Conservation (phyloP, 2,888 invertebrate genomes). For the Rugalucina vietnamica region DNA sequence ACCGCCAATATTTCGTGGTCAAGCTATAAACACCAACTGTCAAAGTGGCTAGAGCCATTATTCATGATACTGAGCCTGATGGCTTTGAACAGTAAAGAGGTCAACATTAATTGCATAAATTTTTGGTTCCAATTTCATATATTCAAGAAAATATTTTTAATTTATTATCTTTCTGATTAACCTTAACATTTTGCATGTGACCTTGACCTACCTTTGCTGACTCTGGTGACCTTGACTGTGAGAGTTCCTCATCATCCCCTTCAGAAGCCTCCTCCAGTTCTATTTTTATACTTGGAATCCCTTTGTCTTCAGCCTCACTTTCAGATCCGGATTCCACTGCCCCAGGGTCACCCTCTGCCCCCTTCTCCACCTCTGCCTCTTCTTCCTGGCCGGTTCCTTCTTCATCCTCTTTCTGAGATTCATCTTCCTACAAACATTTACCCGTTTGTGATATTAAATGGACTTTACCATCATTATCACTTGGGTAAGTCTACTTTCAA, state of each 20-base stretch:
- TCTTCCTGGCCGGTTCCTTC: conserved; percentile 53
- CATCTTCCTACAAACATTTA: conserved; percentile 46
- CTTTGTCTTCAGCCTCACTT: conserved; percentile 47
- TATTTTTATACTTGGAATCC: conserved; percentile 55
- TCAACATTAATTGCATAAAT: too few relatives aligned
- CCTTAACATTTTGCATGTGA: too few relatives aligned
- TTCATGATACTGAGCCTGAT: too few relatives aligned
- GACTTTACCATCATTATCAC: too few relatives aligned
- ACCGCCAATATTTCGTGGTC: too few relatives aligned
- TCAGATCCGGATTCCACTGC: conserved; percentile 36
- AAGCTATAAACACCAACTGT: too few relatives aligned
- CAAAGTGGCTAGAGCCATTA: too few relatives aligned
- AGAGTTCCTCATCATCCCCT: conserved; percentile 62
- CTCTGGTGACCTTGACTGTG: conserved; percentile 40
- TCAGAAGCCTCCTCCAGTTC: conserved; percentile 60
- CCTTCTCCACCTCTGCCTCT: conserved; percentile 32
- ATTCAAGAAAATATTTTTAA: too few relatives aligned
- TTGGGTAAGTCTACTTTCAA: too few relatives aligned
- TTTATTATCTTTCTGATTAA: too few relatives aligned
- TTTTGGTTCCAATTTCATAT: too few relatives aligned
- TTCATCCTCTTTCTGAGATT: conserved; percentile 13
- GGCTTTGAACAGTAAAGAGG: too few relatives aligned
- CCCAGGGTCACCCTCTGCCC: conserved; percentile 52
- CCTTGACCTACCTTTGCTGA: background rate
- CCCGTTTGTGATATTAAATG: background rate